Percentiles rank a stretch among this genome's conserved stretches.
Conservation (phyloP, 2,888 invertebrate species). For the Protodeltote pygarga region DNA sequence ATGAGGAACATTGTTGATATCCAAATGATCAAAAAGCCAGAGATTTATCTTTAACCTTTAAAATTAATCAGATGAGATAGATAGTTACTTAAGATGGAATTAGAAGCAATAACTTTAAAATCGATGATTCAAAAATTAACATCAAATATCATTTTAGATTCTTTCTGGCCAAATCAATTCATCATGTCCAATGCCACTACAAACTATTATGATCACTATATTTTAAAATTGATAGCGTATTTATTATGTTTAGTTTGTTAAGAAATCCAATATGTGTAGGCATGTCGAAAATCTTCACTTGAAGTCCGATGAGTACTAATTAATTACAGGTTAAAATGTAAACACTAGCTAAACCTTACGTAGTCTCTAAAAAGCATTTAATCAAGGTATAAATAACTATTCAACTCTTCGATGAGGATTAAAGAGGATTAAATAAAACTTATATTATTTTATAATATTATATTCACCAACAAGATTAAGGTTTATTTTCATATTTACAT, state of each 20-base stretch:
- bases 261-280: background rate
- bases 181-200: slow-evolving; percentile 34
- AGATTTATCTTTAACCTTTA: slow-evolving; percentile 15
- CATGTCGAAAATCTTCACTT: background rate
- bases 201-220: slow-evolving; percentile 11
- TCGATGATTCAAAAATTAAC: slow-evolving; percentile 38
- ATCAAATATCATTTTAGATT: slow-evolving; percentile 30
- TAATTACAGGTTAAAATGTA: slow-evolving; percentile 7
- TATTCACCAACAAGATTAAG: no score
- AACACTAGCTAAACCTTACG: background rate
- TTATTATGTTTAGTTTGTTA: slow-evolving; percentile 1
- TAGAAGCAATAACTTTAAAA: slow-evolving; percentile 15
- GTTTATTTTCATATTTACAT: no score
- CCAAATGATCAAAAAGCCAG: no score
- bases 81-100: slow-evolving; percentile 15
- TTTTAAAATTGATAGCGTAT: slow-evolving; percentile 10
- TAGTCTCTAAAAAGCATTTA: slow-evolving; percentile 1
- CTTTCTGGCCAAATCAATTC: slow-evolving; percentile 30
- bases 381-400: background rate
- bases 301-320: background rate
- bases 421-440: no score
- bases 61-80: background rate
- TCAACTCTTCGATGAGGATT: no score
- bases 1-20: no score
- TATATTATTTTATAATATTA: no score